Evolutionary conservation across 2,888 invertebrate species (phyloP).

Genomic region (Pediacus dermestoides): DNA sequence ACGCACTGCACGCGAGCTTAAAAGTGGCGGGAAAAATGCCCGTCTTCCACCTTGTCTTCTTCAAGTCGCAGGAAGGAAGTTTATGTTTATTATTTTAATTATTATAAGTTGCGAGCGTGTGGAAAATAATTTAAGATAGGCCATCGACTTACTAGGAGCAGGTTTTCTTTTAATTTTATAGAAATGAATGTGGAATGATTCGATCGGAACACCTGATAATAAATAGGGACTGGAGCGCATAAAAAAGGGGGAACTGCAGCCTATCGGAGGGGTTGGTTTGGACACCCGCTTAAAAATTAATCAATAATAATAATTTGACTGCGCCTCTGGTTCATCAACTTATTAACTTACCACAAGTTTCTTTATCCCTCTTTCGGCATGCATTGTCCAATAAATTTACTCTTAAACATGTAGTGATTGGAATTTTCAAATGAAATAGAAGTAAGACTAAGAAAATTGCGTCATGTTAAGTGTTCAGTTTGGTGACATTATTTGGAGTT

Average conservation of each 20-base stretch:
- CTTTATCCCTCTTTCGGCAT: no score
- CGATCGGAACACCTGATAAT: constrained; percentile 19
- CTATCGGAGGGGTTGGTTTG: no score
- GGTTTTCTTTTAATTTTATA: constrained; percentile 38
- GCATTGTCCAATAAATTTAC: no score
- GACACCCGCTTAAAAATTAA: no score
- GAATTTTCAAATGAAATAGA: constrained; percentile 13
- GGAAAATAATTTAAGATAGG: constrained; percentile 38
- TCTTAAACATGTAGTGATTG: constrained; percentile 1
- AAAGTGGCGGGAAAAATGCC: constrained; percentile 42
- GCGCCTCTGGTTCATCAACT: no score
- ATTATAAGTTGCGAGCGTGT: constrained; percentile 29
- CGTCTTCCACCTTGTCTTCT: constrained; percentile 31
- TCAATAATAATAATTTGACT: no score
- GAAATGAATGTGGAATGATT: constrained; percentile 14
- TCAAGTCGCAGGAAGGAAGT: constrained; percentile 38
- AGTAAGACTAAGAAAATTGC: constrained; percentile 19
- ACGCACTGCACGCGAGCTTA: constrained; percentile 43
- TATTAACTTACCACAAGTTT: no score
- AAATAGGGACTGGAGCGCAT: no score
- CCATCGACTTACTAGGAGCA: constrained; percentile 36
- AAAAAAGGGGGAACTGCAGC: no score
- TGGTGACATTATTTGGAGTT: constrained; percentile 35
- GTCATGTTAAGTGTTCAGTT: constrained; percentile 24
- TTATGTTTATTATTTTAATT: constrained; percentile 41